These are phyloP conservation scores for Aphis craccivora DNA, from an alignment of 1,140 invertebrate genomes.

Conservation along the genomic window DNA sequence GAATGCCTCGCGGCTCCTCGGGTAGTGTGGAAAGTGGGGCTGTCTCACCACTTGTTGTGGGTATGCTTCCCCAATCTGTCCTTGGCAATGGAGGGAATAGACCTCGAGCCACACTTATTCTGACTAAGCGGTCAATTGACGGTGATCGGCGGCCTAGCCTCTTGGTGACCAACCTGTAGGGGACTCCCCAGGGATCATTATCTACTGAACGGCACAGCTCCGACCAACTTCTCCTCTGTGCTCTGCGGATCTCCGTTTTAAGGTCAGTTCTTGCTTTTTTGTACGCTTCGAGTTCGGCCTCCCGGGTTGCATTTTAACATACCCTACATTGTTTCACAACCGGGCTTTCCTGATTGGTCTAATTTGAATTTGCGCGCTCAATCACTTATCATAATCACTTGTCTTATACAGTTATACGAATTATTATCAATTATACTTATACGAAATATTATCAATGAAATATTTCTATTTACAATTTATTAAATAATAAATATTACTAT, in stretches of 20 bases:
- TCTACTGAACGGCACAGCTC: neutral
- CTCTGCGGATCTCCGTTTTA: neutral
- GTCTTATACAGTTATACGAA: no score
- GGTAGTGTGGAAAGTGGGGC: neutral
- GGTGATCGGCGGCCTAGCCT: neutral
- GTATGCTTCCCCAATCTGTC: neutral
- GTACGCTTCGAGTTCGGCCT: no score
- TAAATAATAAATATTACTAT: no score
- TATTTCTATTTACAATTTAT: no score
- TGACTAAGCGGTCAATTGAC: neutral
- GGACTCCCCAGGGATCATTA: slow-evolving; percentile 14
- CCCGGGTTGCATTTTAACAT: no score
- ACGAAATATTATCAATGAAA: no score
- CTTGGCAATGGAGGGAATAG: neutral
- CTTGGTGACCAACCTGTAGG: slow-evolving; percentile 17
- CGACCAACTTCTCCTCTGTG: neutral
- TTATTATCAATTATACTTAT: no score
- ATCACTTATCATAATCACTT: no score
- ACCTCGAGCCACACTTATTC: neutral
- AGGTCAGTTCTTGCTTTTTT: neutral
- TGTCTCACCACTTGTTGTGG: neutral
- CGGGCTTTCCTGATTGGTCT: no score
- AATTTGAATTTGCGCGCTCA: no score
- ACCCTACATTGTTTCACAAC: no score
- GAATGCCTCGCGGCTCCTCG: neutral